These are phyloP conservation scores for Amniataba percoides DNA, from an alignment of 2,797 vertebrate genomes.

Conservation along the genomic window DNA sequence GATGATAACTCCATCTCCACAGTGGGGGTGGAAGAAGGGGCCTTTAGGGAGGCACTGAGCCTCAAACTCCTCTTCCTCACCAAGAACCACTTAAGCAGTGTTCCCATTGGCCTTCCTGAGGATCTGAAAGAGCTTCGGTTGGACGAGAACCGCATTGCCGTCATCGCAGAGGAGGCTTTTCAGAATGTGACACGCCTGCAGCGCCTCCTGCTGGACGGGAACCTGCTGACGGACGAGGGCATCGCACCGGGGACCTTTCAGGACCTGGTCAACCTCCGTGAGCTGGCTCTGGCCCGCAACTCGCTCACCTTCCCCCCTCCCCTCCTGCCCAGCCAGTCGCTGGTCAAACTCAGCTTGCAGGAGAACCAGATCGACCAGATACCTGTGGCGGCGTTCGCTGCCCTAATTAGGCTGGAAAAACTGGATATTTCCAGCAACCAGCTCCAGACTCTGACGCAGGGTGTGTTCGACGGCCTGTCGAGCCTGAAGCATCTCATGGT, in stretches of 20 bases:
- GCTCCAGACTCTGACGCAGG: constrained; percentile 91
- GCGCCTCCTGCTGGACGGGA: constrained; percentile 95
- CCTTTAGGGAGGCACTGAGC: constrained; percentile 94
- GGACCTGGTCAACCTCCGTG: constrained; percentile 92
- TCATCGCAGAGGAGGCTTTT: constrained; percentile 95
- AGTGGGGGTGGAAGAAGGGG: constrained; percentile 96
- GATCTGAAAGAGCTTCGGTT: constrained; percentile 95
- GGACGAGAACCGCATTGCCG: constrained; percentile 96
- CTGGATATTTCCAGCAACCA: constrained; percentile 97
- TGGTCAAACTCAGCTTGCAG: constrained; percentile 93
- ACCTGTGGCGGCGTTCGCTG: constrained; percentile 91
- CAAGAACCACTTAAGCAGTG: constrained; percentile 98
- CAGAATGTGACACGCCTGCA: constrained; percentile 94
- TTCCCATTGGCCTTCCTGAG: constrained; percentile 94
- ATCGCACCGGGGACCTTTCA: constrained; percentile 95
- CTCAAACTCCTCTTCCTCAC: constrained; percentile 97
- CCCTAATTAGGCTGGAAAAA: constrained; percentile 90
- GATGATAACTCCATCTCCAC: constrained; percentile 99
- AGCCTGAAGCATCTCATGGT: constrained; percentile 93
- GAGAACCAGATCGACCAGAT: constrained; percentile 97
- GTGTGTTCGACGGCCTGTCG: constrained; percentile 92
- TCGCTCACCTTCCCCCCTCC: constrained; percentile 94
- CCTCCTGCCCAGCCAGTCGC: constrained; percentile 90
- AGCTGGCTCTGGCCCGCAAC: constrained; percentile 94
- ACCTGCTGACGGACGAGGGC: constrained; percentile 95